A percentile compares a stretch with the other conserved stretches of the same genome.
phyloP scores from a whole-genome alignment of 2,888 invertebrate genomes.

The Dryococelus australis region DNA sequence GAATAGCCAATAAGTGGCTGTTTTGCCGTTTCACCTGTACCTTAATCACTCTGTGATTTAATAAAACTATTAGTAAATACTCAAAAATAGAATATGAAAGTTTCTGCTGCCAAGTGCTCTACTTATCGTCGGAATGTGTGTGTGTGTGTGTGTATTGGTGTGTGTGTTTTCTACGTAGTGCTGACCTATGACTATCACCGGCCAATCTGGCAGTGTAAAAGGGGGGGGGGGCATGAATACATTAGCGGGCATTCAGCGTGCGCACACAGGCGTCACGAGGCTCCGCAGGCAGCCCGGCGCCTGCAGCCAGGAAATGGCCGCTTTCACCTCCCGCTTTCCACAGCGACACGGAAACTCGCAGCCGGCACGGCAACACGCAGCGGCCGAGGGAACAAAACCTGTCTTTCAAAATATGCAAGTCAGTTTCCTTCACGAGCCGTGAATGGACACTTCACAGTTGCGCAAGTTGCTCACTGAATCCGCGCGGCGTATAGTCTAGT shows the following conservation, averaged over 20 bases:
- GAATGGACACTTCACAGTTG: not conserved
- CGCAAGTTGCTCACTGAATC: not conserved
- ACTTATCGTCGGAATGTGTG: too few species aligned
- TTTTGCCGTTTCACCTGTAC: too few species aligned
- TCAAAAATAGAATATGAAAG: too few species aligned
- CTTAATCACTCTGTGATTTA: too few species aligned
- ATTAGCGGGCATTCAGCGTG: slow-evolving; percentile 9
- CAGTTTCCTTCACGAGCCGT: not conserved
- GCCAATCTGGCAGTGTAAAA: not conserved
- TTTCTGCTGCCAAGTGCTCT: too few species aligned
- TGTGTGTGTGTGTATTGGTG: too few species aligned
- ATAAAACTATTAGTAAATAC: too few species aligned
- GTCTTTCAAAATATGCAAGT: not conserved
- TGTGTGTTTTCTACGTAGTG: not conserved
- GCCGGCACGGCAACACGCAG: not conserved
- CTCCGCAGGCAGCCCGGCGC: not conserved
- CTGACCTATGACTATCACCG: not conserved
- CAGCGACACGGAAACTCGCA: not conserved
- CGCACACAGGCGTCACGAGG: not conserved
- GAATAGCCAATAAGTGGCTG: too few species aligned
- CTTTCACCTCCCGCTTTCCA: not conserved
- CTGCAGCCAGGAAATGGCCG: not conserved
- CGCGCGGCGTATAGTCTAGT: too few species aligned
- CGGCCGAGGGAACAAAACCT: not conserved
- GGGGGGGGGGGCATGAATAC: not conserved